Evolutionary conservation across 2,113 vertebrate species (phyloP), one percentile per base, ranked within the genome.

Genomic region (Bostrychus sinensis): DNA sequence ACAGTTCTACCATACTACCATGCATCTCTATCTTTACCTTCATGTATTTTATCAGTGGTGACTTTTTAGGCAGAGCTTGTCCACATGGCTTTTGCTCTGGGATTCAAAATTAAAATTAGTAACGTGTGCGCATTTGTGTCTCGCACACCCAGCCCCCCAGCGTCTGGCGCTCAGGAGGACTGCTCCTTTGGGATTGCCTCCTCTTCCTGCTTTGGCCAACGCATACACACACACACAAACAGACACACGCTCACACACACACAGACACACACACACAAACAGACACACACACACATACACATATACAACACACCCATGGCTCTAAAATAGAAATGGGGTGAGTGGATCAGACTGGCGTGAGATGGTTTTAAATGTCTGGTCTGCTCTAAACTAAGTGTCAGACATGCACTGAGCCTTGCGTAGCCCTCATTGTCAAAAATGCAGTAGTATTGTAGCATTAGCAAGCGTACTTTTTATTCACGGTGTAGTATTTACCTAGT

Each of bases 161-260:
- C 45, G 79, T 89, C 86, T 90, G 85, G 80, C 36, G 32, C 79
- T 86, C 81, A 72, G 76, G 82, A 85, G 78, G 77, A 79, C 78
- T 71, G 71, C 39, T 84, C 85, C 82, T 82, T 34, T 78, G 78
- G 72, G 77, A 89, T 74, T 78, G 30, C 75, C 62, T 84, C 74
- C 62, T 85, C 77, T 88, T 85, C 82, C 84, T 84, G 85, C 73
- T 75, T 78, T 43, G 54, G 61, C 58, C 3, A 1, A 38, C 26
- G 66, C 45, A 54, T 36, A 54, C 57, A 56, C 48, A n/a, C n/a
- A n/a, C n/a, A n/a, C n/a, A n/a, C n/a, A n/a, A n/a, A n/a, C n/a
- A n/a, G n/a, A n/a, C n/a, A n/a, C n/a, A n/a, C n/a, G n/a, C n/a
- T n/a, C 45, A 51, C 60, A 53, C 67, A 68, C 41, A 55, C 30